Evolutionary conservation across 1,140 invertebrate species (phyloP).

Genomic region (Drosophila eugracilis): DNA sequence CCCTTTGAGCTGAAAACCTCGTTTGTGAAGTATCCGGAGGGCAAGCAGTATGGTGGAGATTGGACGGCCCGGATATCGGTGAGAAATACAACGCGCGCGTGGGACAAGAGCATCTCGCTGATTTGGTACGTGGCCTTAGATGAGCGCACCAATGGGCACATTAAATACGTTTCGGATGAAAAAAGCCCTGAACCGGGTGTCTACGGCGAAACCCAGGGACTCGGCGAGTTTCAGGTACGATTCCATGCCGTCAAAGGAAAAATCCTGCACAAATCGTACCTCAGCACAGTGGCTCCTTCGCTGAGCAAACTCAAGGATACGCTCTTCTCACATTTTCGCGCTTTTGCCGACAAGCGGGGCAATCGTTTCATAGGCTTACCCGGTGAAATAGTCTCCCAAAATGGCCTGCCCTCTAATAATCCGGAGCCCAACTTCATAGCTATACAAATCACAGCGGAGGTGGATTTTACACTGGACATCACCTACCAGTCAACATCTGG

Average conservation of each 20-base stretch:
- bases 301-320: slow-evolving; percentile 92
- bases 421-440: slow-evolving; percentile 92
- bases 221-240: slow-evolving; percentile 91
- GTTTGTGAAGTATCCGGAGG: slow-evolving; percentile 94
- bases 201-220: slow-evolving; percentile 90
- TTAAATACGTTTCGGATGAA: slow-evolving; percentile 86
- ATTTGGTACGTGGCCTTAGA: slow-evolving; percentile 92
- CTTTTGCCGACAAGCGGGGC: slow-evolving; percentile 86
- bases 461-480: slow-evolving; percentile 94
- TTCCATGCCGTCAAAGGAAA: slow-evolving; percentile 85
- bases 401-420: slow-evolving; percentile 83
- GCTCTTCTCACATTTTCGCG: slow-evolving; percentile 88
- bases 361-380: slow-evolving; percentile 88
- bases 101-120: slow-evolving; percentile 87
- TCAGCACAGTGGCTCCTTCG: slow-evolving; percentile 90
- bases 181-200: slow-evolving; percentile 88
- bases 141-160: slow-evolving; percentile 88
- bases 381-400: slow-evolving; percentile 86
- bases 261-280: slow-evolving; percentile 89
- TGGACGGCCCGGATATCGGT: slow-evolving; percentile 95
- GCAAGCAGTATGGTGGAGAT: slow-evolving; percentile 93
- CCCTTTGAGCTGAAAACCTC: slow-evolving; percentile 92
- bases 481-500: slow-evolving; percentile 91
- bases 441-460: slow-evolving; percentile 91
- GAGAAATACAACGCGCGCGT: slow-evolving; percentile 82